Evolutionary conservation across 2,113 vertebrate species (phyloP), one percentile per base, ranked within the genome.

Genomic region (Mellivora capensis): DNA sequence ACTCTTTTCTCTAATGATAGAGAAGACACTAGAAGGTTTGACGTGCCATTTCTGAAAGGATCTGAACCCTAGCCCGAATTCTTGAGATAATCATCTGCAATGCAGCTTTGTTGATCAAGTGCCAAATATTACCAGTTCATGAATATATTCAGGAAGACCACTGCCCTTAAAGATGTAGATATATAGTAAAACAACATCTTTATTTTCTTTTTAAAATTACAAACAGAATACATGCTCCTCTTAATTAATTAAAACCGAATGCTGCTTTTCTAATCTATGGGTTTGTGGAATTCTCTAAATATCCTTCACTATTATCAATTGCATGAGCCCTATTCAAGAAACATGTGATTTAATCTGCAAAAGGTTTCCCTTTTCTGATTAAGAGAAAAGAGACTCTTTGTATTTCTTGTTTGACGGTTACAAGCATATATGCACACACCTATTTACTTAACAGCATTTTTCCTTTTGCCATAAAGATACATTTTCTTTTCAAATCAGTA

Each of bases 401-500:
- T 61, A 62, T 86, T 92, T 93, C 49, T 81, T 61, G 18, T 61
- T 94, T 82, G 90, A 21, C 15, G 39, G 5, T 90, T 87, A 54
- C 2, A 52, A 87, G 47, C 79, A 52, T n/a, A 87, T 87, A 76
- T 94, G 37, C 2, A 83, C 29, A 37, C 17, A 71, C 4, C 12
- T 91, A 29, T 34, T 88, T 42, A 86, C 84, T 94, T 93, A 37
- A 90, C 93, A 93, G 20, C 7, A 93, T 90, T 92, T 92, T 57
- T 10, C 31, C 37, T 83, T 90, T 87, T 94, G 59, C 62, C 57
- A 4, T 59, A n/a, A 49, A 94, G n/a, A n/a, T 91, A 13, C 4
- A 64, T 91, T 86, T 93, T 91, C 39, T 94, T 96, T 96, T 71
- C 18, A 52, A 85, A 94, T 77, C 61, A 71, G 17, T 59, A 89